phyloP scores from a whole-genome alignment of 2,888 invertebrate genomes.

The Polymixis lichenea region DNA sequence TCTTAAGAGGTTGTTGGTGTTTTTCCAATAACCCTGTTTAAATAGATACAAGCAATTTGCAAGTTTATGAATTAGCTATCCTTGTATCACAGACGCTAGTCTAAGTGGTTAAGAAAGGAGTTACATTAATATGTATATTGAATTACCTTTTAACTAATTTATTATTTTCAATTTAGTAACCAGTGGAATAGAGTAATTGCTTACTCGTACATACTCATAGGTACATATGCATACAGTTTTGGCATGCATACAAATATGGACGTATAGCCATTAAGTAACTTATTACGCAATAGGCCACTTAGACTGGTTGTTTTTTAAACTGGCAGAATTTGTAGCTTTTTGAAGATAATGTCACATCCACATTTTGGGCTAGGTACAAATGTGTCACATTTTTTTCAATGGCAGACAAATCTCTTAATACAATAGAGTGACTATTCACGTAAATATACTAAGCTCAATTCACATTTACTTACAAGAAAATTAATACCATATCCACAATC shows the following conservation, averaged over 20 bases:
- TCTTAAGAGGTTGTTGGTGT: no score
- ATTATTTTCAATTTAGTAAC: conserved; percentile 35
- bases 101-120: conserved; percentile 39
- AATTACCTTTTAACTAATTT: conserved; percentile 7
- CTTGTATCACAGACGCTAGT: conserved; percentile 30
- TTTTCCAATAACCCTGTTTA: no score
- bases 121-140: conserved; percentile 33
- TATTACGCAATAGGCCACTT: neutral
- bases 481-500: no score
- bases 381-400: neutral
- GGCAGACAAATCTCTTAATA: neutral
- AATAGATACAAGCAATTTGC: conserved; percentile 39
- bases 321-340: neutral
- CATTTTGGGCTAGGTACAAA: neutral
- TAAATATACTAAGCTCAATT: no score
- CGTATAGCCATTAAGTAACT: neutral
- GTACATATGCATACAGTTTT: neutral
- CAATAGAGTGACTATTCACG: no score
- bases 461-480: no score
- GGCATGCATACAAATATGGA: neutral
- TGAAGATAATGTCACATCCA: neutral
- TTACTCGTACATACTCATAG: neutral
- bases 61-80: conserved; percentile 48
- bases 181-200: conserved; percentile 2
- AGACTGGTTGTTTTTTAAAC: neutral